Percentiles rank a stretch among this genome's conserved stretches.
Evolutionary conservation across 2,113 vertebrate species (phyloP).

Genomic region (Oxyruncus cristatus): DNA sequence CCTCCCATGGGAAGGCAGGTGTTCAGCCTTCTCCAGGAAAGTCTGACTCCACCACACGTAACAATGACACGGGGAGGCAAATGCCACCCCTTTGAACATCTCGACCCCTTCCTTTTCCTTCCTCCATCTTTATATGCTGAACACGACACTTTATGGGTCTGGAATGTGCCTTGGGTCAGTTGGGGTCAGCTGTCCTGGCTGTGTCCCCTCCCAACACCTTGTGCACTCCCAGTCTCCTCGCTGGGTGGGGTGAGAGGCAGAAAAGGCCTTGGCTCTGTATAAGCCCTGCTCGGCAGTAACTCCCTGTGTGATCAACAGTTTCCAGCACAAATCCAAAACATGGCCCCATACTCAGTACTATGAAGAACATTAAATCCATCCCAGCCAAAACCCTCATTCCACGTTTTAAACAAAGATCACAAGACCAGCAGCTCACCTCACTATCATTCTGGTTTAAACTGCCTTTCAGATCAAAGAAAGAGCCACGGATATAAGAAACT

Average conservation of each 20-base stretch:
- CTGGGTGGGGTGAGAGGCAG: neutral
- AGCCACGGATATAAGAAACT: neutral
- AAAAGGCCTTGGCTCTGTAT: neutral
- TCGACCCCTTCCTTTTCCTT: neutral
- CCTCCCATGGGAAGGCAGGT: neutral
- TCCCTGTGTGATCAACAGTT: neutral
- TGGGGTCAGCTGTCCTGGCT: neutral
- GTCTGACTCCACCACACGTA: rapidly evolving
- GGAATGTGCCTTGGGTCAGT: neutral
- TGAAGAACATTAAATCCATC: neutral
- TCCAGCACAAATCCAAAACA: neutral
- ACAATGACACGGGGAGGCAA: neutral
- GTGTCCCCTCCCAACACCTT: neutral
- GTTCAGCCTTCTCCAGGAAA: neutral
- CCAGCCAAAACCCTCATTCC: neutral
- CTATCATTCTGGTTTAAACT: neutral
- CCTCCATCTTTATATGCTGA: neutral
- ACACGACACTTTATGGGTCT: neutral
- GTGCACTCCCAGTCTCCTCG: neutral
- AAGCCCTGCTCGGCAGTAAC: neutral
- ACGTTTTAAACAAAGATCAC: neutral
- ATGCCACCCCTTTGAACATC: rapidly evolving
- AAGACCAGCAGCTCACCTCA: neutral
- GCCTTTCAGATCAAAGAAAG: neutral
- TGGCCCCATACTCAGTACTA: neutral